Conservation (phyloP, 2,113 vertebrate genomes). For the Tupaia chinensis region DNA sequence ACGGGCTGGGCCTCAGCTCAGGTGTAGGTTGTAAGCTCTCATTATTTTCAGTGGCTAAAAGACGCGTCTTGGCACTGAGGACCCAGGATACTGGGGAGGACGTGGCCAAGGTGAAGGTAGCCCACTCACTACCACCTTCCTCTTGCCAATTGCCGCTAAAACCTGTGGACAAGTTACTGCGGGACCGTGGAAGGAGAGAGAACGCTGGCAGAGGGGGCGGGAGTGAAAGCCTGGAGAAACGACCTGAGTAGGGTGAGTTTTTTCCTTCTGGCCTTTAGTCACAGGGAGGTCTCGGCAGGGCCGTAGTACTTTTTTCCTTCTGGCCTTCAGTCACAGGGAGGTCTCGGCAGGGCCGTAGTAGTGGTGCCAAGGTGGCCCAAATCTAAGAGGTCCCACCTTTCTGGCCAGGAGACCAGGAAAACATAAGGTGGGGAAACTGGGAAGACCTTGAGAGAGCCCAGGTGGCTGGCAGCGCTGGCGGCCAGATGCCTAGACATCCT, state of each 20-base stretch:
- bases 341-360: not conserved
- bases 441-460: not conserved
- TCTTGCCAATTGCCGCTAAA: no score
- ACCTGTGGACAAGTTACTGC: not conserved
- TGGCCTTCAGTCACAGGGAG: not conserved
- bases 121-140: fast-evolving
- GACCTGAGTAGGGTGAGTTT: not conserved
- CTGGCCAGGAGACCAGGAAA: not conserved
- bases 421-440: not conserved
- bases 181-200: not conserved
- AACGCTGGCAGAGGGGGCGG: not conserved
- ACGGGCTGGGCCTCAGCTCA: not conserved
- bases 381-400: not conserved
- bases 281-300: no score
- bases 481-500: not conserved
- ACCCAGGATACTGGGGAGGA: fast-evolving
- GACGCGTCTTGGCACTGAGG: not conserved
- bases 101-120: fast-evolving
- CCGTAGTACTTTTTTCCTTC: no score
- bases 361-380: not conserved
- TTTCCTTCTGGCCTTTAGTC: not conserved
- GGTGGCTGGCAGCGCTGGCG: not conserved
- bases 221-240: not conserved
- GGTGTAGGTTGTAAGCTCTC: not conserved
- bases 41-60: not conserved